These are phyloP conservation scores for Pogonus chalceus DNA, from an alignment of 1,140 invertebrate genomes.

Conservation along the genomic window DNA sequence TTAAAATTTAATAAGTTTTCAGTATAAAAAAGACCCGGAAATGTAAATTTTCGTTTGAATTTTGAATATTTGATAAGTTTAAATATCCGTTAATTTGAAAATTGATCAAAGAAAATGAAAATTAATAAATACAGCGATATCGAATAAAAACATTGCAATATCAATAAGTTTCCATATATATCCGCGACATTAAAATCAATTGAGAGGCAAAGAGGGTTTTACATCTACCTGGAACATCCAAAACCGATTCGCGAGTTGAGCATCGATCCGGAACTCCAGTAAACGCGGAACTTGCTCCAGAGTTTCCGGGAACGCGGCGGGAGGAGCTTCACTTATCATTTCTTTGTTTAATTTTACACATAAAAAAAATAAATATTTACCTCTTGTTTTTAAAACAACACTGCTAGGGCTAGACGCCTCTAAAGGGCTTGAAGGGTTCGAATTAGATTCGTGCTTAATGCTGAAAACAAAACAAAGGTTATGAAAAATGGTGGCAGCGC, in stretches of 20 bases:
- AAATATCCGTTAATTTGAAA: too few relatives aligned
- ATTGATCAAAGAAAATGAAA: too few relatives aligned
- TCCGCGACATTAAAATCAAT: not conserved
- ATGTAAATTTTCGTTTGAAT: too few relatives aligned
- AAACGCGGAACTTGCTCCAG: not conserved
- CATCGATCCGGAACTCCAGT: not conserved
- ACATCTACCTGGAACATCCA: not conserved
- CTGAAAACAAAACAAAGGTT: constrained; percentile 63
- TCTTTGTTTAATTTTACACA: not conserved
- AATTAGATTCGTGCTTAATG: constrained; percentile 43
- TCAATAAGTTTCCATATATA: too few relatives aligned
- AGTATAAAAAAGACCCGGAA: too few relatives aligned
- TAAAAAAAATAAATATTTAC: constrained; percentile 11
- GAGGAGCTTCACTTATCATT: not conserved
- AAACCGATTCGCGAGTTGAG: not conserved
- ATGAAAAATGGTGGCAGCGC: too few relatives aligned
- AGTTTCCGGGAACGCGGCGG: too few relatives aligned
- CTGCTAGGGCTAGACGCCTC: constrained; percentile 43
- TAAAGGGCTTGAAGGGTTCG: constrained; percentile 43
- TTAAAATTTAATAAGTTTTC: too few relatives aligned
- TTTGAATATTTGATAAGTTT: too few relatives aligned
- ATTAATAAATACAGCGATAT: too few relatives aligned
- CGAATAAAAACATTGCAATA: too few relatives aligned
- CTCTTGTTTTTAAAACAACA: constrained; percentile 24
- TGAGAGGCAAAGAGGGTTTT: not conserved